phyloP scores from a whole-genome alignment of 2,888 invertebrate species.

The Lamellibrachia columna region DNA sequence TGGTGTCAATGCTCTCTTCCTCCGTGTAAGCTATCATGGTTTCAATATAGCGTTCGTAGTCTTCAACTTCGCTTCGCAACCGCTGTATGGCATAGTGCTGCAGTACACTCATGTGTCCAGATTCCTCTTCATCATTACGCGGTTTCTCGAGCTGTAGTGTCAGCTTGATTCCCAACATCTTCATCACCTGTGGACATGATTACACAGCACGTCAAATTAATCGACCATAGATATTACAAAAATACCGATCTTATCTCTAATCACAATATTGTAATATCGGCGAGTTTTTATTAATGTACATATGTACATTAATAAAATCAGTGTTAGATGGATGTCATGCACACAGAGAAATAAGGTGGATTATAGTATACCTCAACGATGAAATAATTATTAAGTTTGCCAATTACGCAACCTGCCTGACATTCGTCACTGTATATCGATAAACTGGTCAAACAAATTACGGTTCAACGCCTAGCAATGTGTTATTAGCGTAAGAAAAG shows the following conservation, averaged over 20 bases:
- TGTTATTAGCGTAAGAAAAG: too few relatives aligned
- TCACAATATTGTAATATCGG: neutral
- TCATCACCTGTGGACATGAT: neutral
- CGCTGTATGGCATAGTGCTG: neutral
- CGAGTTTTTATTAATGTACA: neutral
- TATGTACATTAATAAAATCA: neutral
- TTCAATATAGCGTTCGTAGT: neutral
- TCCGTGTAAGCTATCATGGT: neutral
- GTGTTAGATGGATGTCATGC: too few relatives aligned
- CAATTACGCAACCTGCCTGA: too few relatives aligned
- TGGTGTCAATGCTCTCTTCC: neutral
- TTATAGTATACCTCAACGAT: too few relatives aligned
- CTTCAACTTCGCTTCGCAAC: neutral
- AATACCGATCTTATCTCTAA: neutral
- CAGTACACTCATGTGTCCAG: neutral
- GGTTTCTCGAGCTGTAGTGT: neutral
- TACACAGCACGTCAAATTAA: neutral
- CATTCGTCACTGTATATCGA: too few relatives aligned
- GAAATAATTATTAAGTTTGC: too few relatives aligned
- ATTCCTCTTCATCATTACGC: neutral
- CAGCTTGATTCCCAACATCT: neutral
- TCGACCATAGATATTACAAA: neutral
- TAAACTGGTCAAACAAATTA: too few relatives aligned
- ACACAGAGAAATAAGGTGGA: too few relatives aligned
- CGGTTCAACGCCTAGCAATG: too few relatives aligned